Conservation (phyloP, 2,113 vertebrate genomes). For the Pterocles burchelli region DNA sequence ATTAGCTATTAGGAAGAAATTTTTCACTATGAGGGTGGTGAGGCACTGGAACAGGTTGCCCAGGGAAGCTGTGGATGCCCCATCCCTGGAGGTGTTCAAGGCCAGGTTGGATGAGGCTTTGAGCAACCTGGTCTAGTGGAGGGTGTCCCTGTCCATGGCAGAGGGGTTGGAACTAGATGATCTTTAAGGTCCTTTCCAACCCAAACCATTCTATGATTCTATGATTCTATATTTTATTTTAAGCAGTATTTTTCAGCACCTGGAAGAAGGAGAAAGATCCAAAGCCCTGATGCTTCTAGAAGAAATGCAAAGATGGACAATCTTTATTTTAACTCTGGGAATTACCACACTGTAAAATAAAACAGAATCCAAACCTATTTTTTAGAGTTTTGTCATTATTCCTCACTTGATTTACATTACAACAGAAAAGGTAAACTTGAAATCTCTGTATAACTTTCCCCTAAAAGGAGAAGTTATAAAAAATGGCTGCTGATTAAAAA, state of each 20-base stretch:
- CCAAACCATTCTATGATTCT: too few relatives aligned
- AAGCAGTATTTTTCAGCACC: neutral
- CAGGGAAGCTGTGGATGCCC: too few relatives aligned
- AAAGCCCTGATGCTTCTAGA: neutral
- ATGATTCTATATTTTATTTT: neutral
- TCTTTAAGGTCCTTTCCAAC: too few relatives aligned
- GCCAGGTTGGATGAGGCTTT: too few relatives aligned
- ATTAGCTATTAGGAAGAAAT: too few relatives aligned
- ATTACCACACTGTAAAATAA: neutral
- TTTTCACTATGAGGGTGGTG: too few relatives aligned
- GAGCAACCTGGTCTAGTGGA: too few relatives aligned
- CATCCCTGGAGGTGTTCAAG: too few relatives aligned
- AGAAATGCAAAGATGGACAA: neutral
- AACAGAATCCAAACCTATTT: neutral
- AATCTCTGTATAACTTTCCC: neutral
- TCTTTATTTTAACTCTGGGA: neutral
- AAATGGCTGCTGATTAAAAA: neutral
- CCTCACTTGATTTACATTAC: neutral
- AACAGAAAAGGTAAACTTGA: neutral
- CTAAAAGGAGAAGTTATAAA: neutral
- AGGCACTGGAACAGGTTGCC: too few relatives aligned
- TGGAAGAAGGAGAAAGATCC: neutral
- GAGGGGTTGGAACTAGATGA: too few relatives aligned
- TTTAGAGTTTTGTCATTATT: neutral
- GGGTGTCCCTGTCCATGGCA: too few relatives aligned